These are phyloP conservation scores for Galeopsomyia nigrocyanea DNA, from an alignment of 2,888 invertebrate species.

Conservation along the genomic window DNA sequence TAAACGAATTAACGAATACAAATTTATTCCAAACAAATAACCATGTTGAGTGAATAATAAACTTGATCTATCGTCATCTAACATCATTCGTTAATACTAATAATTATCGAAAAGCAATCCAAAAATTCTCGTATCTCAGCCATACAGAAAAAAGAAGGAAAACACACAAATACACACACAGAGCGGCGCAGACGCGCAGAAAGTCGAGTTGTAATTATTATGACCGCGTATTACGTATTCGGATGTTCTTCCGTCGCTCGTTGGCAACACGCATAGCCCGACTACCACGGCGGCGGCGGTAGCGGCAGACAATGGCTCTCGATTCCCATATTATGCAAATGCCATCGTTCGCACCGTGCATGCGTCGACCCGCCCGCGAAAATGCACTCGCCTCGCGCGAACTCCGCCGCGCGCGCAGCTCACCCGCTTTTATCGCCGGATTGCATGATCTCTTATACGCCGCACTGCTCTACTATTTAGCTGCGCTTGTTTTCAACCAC, in stretches of 20 bases:
- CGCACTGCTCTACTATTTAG: background rate
- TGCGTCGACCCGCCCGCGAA: conserved; percentile 43
- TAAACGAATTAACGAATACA: no score
- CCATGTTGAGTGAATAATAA: no score
- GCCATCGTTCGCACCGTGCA: conserved; percentile 47
- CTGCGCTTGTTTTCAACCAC: conserved; percentile 2
- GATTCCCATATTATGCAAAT: conserved; percentile 61
- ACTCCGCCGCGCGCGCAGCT: background rate
- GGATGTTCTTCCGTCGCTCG: conserved; percentile 61
- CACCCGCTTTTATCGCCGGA: conserved; percentile 16
- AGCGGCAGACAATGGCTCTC: conserved; percentile 58
- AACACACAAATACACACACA: no score
- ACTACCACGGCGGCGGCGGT: background rate
- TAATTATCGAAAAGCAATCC: no score
- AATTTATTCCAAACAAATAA: no score
- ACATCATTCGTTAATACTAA: no score
- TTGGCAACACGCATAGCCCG: no score
- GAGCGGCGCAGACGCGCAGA: conserved; percentile 48
- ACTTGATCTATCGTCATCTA: no score
- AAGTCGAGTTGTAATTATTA: conserved; percentile 59
- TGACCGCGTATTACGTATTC: conserved; percentile 61
- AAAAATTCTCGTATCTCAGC: no score
- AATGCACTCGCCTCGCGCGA: conserved; percentile 5
- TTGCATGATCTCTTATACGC: background rate
- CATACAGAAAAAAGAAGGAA: no score